phyloP scores from a whole-genome alignment of 64 coral and sea anemone genomes.

The Dendrophyllia cribrosa region DNA sequence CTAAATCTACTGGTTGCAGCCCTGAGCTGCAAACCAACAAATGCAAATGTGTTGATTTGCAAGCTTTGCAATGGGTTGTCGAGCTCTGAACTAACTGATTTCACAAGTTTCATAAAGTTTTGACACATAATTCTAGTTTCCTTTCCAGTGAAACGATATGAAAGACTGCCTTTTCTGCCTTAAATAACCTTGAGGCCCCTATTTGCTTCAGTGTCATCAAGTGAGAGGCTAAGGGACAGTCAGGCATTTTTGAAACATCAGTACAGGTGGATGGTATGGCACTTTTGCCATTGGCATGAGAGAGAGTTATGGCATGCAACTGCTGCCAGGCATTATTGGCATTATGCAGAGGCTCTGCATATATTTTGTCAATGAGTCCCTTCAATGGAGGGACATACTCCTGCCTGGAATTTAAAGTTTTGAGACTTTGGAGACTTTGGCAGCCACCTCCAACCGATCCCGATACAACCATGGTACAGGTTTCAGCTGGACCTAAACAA shows the following conservation, averaged over 20 bases:
- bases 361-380: slow-evolving; percentile 36
- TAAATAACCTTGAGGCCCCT: slow-evolving; percentile 33
- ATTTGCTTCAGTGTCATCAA: slow-evolving; percentile 55
- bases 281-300: slow-evolving; percentile 40
- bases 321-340: slow-evolving; percentile 75
- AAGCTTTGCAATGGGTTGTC: slow-evolving; percentile 32
- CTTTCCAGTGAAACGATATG: slow-evolving; percentile 76
- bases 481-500: slow-evolving; percentile 10
- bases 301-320: slow-evolving; percentile 10
- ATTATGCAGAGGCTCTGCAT: slow-evolving; percentile 67
- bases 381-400: slow-evolving; percentile 31
- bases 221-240: slow-evolving; percentile 29
- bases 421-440: no score
- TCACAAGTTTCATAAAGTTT: slow-evolving; percentile 59
- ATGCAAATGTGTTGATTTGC: slow-evolving; percentile 56
- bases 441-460: slow-evolving; percentile 3
- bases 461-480: slow-evolving; percentile 15
- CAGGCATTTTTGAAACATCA: slow-evolving; percentile 1
- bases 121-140: slow-evolving; percentile 72
- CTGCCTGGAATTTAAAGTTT: slow-evolving; percentile 58
- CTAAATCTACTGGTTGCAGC: slow-evolving; percentile 57
- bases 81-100: slow-evolving; percentile 39
- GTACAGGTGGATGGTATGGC: slow-evolving; percentile 5
- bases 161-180: slow-evolving; percentile 49
- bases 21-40: slow-evolving; percentile 69